phyloP scores from a whole-genome alignment of 2,888 invertebrate genomes.

The Petrolisthes manimaculis region DNA sequence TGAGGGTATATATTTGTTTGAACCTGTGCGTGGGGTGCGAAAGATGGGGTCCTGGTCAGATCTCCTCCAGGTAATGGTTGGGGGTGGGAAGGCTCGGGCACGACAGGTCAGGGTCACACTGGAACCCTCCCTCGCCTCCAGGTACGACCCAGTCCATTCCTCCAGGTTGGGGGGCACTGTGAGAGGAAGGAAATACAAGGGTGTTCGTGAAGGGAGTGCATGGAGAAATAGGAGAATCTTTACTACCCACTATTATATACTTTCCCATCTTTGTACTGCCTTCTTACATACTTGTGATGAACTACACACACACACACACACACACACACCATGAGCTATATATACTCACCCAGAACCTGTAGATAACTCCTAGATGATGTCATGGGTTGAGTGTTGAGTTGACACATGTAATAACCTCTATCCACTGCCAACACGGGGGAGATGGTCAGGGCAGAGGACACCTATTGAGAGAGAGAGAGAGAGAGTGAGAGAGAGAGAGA shows the following conservation, averaged over 20 bases:
- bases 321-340: background rate
- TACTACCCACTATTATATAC: background rate
- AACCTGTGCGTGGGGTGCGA: conserved; percentile 39
- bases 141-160: conserved; percentile 62
- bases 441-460: conserved; percentile 53
- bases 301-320: background rate
- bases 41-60: conserved; percentile 58
- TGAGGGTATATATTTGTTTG: background rate
- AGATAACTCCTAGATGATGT: conserved; percentile 59
- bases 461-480: too few species aligned
- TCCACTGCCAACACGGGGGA: conserved; percentile 56
- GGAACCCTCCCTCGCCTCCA: conserved; percentile 57
- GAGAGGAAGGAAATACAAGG: background rate
- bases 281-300: background rate
- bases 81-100: conserved; percentile 61
- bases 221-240: background rate
- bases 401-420: conserved; percentile 65
- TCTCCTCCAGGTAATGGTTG: conserved; percentile 58
- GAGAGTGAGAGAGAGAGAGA: too few species aligned
- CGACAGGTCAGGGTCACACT: conserved; percentile 45
- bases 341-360: conserved; percentile 59
- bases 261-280: too few species aligned
- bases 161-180: conserved; percentile 57
- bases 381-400: conserved; percentile 65
- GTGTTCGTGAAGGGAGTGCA: too few species aligned